A percentile compares a stretch with the other conserved stretches of the same genome.
Evolutionary conservation across 2,797 vertebrate species (phyloP).

Genomic region (Cossypha dichroa): DNA sequence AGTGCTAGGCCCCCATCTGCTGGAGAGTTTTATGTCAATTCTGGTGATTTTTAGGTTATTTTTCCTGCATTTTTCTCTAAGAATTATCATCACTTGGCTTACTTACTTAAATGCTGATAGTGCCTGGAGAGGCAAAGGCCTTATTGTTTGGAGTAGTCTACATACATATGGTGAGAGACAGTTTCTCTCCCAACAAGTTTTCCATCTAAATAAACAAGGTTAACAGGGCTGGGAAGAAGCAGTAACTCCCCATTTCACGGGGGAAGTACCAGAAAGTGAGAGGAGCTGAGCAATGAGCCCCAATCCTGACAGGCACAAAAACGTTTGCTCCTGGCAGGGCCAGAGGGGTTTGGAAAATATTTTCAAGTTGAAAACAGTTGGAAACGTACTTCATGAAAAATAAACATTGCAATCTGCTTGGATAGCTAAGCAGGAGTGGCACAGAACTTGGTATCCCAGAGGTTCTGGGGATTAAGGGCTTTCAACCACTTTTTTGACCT

Average conservation of each 20-base stretch:
- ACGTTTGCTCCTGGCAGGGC: conserved; percentile 43
- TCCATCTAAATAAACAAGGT: conserved; percentile 57
- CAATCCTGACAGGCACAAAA: conserved; percentile 30
- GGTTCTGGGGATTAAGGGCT: not conserved
- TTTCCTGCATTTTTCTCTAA: conserved; percentile 50
- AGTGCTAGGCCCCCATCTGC: conserved; percentile 72
- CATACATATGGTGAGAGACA: conserved; percentile 63
- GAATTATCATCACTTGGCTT: conserved; percentile 64
- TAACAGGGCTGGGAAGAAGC: conserved; percentile 40
- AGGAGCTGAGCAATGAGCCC: conserved; percentile 23
- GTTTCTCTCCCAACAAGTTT: conserved; percentile 59
- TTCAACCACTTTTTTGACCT: not conserved
- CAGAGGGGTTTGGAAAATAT: conserved; percentile 53
- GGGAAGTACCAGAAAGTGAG: conserved; percentile 41
- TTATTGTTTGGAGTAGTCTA: conserved; percentile 52
- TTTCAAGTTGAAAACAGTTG: conserved; percentile 61
- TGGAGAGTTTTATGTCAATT: conserved; percentile 72
- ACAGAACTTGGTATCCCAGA: not conserved
- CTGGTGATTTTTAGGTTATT: conserved; percentile 66
- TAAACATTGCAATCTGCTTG: conserved; percentile 59
- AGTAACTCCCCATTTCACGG: conserved; percentile 14
- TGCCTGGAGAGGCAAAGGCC: conserved; percentile 54
- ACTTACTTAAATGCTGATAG: conserved; percentile 53
- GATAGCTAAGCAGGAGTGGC: not conserved
- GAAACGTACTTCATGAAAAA: conserved; percentile 41